Base-by-base conservation (phyloP, 2,113 vertebrate genomes). In the Pampusana beccarii region DNA sequence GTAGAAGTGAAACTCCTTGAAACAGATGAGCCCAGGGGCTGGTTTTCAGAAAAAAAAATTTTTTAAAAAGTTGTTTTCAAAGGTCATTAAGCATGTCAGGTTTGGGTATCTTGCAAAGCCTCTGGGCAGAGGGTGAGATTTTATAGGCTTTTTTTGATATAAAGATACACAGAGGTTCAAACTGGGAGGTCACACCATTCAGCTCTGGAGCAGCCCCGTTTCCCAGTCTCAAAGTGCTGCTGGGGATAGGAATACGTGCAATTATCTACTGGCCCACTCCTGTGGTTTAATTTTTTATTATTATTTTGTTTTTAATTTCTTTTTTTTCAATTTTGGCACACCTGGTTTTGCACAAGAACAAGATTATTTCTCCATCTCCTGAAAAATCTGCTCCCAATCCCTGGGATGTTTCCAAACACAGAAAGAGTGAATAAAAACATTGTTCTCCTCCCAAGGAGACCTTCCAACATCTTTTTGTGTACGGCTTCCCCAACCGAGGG, bases 1-100 rank as follows among this genome's bases (percentile, higher is more conserved):
- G 90, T 95, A 96, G 97, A 98, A 98, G 97, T 96, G 95, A 97
- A 97, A 97, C 97, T 91, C 83, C 12, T 38, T 57, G 29, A 88
- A 66, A 34, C 80, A 67, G 44, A 70, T 48, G 50, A 69, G 70
- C 28, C 20, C 19, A 58, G 11, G 48, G 86, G 26, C 29, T 88
- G 46, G 31, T 62, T 87, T 86, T 72, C 29, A 89, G 84, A 33
- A 65, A 79, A 20, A 36, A 56, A 54, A 25, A 46, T n/a, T n/a
- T n/a, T n/a, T n/a, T n/a, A 69, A 67, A 46, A 34, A 51, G 7
- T 38, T 82, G 0, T 75, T 92, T 92, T 77, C 86, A 89, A 89
- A 97, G 94, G 71, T 88, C 86, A 92, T 36, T 84, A 80, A 79
- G 20, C 44, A 81, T 10, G 2, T 6, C 1, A 2, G 73, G 69